Percentiles rank a stretch among this genome's conserved stretches.
Conservation (phyloP, 2,113 vertebrate species). For the Toxotes chatareus region DNA sequence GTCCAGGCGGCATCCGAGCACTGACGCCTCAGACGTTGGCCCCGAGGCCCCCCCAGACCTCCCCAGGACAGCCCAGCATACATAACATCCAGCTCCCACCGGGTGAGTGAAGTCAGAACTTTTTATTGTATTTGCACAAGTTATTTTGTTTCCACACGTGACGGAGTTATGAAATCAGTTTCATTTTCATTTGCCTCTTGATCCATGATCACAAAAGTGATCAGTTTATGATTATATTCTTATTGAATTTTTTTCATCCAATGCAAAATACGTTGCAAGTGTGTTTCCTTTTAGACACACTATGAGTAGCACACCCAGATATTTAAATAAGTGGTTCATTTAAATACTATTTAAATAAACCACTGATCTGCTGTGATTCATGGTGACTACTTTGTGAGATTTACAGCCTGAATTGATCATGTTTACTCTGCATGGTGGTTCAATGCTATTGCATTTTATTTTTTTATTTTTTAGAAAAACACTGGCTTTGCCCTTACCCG, state of each 20-base stretch:
- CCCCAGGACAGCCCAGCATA: conserved; percentile 91
- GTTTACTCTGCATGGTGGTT: neutral
- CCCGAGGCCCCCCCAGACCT: conserved; percentile 90
- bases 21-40: conserved; percentile 93
- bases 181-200: neutral
- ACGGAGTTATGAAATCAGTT: neutral
- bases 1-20: conserved; percentile 87
- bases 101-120: conserved; percentile 83
- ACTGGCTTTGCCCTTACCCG: fast-evolving
- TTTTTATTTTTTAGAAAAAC: neutral
- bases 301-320: neutral
- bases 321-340: neutral
- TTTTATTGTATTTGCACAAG: neutral
- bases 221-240: neutral
- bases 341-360: neutral
- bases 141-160: neutral
- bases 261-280: neutral
- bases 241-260: neutral
- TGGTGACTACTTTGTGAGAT: neutral
- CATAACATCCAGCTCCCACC: conserved; percentile 98
- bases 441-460: neutral
- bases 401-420: neutral
- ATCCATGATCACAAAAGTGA: neutral
- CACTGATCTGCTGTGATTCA: neutral
- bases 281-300: neutral